Conservation (phyloP, 2,113 vertebrate genomes). For the Chlorodrepanis virens region DNA sequence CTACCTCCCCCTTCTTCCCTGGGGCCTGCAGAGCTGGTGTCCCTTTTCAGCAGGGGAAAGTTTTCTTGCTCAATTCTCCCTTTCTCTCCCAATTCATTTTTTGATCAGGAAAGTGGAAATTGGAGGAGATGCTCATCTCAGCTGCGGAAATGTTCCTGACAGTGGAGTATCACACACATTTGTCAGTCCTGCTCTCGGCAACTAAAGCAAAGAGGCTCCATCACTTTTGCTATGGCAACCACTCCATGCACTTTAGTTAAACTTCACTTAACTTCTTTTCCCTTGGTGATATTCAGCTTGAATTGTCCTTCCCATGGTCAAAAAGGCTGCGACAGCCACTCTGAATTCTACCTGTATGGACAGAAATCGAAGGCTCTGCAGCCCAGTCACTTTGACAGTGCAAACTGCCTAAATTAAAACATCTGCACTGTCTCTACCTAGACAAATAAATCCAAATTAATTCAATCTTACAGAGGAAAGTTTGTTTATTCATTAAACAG, state of each 20-base stretch:
- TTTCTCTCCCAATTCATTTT: background rate
- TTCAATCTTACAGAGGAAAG: constrained; percentile 9
- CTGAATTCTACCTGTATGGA: background rate
- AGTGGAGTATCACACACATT: background rate
- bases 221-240: constrained; percentile 46
- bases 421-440: constrained; percentile 19
- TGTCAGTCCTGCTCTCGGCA: background rate
- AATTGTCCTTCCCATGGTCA: constrained; percentile 17
- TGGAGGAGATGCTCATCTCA: background rate
- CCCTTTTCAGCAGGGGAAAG: background rate
- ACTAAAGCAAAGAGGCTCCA: background rate
- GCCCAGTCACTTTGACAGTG: background rate
- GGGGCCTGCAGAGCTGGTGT: background rate
- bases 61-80: background rate
- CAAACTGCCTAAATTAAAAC: constrained; percentile 41
- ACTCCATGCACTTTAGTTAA: background rate
- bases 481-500: constrained; percentile 61
- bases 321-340: background rate
- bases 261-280: constrained; percentile 26
- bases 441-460: constrained; percentile 57
- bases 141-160: background rate
- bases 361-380: background rate
- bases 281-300: background rate
- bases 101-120: background rate
- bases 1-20: background rate